Evolutionary conservation across 2,797 vertebrate genomes (phyloP).

Genomic region (Siniperca obscura): DNA sequence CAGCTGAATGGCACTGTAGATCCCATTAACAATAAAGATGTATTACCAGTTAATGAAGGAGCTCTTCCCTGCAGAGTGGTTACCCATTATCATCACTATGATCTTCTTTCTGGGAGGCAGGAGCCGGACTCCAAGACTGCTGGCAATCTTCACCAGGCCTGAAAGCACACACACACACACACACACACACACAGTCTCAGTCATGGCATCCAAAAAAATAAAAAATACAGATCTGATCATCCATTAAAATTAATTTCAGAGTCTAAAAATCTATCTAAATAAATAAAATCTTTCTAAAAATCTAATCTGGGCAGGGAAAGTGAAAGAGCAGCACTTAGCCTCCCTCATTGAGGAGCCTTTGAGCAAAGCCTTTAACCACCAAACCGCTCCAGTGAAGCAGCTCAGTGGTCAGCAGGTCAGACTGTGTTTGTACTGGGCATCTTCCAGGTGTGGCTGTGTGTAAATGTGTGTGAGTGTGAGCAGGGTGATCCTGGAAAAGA

Average conservation of each 20-base stretch:
- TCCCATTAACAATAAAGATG: neutral
- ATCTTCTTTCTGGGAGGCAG: slow-evolving; percentile 88
- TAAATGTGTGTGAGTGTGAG: neutral
- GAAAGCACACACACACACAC: slow-evolving; percentile 42
- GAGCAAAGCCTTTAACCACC: neutral
- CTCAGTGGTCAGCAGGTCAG: neutral
- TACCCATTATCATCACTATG: slow-evolving; percentile 88
- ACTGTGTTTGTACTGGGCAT: neutral
- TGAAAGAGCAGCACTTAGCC: no score
- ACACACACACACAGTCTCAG: neutral
- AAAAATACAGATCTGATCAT: neutral
- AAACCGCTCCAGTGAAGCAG: neutral
- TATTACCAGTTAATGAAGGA: slow-evolving; percentile 90
- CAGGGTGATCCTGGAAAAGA: neutral
- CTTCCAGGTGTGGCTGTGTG: neutral
- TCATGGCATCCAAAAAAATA: neutral
- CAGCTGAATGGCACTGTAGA: neutral
- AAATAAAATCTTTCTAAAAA: no score
- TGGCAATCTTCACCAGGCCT: slow-evolving; percentile 87
- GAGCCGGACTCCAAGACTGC: slow-evolving; percentile 80
- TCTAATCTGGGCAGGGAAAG: neutral
- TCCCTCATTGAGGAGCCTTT: neutral
- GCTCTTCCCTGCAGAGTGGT: slow-evolving; percentile 89
- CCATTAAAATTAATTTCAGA: neutral
- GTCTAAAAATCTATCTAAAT: no score